These are phyloP conservation scores for Poicephalus meyeri DNA, from an alignment of 2,113 vertebrate species.

Conservation along the genomic window DNA sequence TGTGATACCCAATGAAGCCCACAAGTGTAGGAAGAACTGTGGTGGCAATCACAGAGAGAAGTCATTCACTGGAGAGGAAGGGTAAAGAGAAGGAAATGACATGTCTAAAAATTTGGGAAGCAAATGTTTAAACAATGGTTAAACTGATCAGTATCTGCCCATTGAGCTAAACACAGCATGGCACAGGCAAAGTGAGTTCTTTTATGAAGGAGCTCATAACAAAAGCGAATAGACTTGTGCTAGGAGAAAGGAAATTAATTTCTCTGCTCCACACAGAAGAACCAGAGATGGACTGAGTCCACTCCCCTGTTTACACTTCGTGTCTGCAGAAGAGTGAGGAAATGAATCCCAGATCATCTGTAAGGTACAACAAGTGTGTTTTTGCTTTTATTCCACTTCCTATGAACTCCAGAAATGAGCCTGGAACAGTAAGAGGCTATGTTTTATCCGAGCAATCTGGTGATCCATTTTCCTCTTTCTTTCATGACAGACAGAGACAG, in stretches of 20 bases:
- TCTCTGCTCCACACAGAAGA: neutral
- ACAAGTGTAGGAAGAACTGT: rapidly evolving
- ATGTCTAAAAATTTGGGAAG: rapidly evolving
- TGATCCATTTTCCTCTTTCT: neutral
- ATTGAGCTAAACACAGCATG: neutral
- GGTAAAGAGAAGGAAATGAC: neutral
- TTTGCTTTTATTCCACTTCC: neutral
- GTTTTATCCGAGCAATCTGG: neutral
- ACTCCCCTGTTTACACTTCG: neutral
- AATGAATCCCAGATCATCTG: neutral
- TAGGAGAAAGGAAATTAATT: neutral
- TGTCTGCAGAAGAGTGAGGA: neutral
- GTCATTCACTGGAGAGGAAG: neutral
- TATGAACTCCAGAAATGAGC: neutral
- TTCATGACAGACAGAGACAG: neutral
- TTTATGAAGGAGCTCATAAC: neutral
- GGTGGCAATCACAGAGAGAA: neutral
- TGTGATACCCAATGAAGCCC: rapidly evolving
- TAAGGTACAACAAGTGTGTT: neutral
- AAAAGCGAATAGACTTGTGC: neutral
- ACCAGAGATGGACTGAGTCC: neutral
- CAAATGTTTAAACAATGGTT: neutral
- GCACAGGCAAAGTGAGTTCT: neutral
- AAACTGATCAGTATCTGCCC: neutral
- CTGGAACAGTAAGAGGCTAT: neutral